Evolutionary conservation across 1,140 invertebrate species (phyloP).

Genomic region (Drosophila kurseongensis): DNA sequence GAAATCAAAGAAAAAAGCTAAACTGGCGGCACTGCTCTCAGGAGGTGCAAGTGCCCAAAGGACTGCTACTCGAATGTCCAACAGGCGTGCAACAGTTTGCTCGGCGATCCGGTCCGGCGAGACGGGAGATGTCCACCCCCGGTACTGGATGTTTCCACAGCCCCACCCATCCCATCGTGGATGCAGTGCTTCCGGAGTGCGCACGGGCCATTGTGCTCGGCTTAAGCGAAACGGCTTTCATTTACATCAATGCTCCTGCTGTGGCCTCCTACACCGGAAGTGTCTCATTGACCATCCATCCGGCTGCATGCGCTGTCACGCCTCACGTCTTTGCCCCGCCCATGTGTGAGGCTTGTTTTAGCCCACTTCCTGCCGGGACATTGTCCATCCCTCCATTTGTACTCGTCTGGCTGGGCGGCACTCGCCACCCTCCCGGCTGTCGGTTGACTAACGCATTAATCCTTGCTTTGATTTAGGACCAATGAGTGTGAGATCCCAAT

Average conservation of each 20-base stretch:
- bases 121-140: conserved; percentile 9
- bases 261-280: conserved; percentile 87
- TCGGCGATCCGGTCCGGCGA: conserved; percentile 41
- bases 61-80: conserved; percentile 51
- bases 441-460: conserved; percentile 67
- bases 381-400: conserved; percentile 30
- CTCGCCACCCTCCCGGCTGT: conserved; percentile 1
- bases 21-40: not conserved
- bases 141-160: too few species aligned
- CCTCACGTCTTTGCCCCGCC: conserved; percentile 90
- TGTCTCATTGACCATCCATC: conserved; percentile 89
- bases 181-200: conserved; percentile 91
- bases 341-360: conserved; percentile 85
- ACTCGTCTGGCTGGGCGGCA: conserved; percentile 7
- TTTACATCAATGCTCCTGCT: conserved; percentile 89
- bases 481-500: conserved; percentile 62
- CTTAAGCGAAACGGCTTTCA: conserved; percentile 90
- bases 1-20: not conserved
- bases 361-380: conserved; percentile 54
- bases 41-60: conserved; percentile 13
- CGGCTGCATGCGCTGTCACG: conserved; percentile 89
- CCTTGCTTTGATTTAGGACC: conserved; percentile 79
- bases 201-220: conserved; percentile 88
- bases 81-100: conserved; percentile 72
- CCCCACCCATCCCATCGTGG: conserved; percentile 87